Evolutionary conservation across 2,113 vertebrate genomes (phyloP), one percentile per base, ranked within the genome.

Genomic region (Oriolus oriolus): DNA sequence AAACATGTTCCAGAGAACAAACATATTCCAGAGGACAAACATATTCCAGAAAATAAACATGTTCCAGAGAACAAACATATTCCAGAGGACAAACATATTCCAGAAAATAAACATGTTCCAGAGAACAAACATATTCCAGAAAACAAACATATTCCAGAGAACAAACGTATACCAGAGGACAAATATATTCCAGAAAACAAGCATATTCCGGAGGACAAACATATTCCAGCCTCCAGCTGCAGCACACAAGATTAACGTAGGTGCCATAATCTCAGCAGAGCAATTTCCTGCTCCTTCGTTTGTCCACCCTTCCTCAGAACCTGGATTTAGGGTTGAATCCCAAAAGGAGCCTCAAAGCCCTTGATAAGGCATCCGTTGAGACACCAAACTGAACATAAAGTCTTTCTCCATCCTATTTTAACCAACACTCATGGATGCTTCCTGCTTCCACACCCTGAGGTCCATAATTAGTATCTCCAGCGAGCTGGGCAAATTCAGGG

Each of bases 391-490:
- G 71, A 83, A 31, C 14, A 6, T 1, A 3, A 41, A 6, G 5
- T 20, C 8, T 63, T 65, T 81, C 63, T 84, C 35, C 30, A 42
- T 7, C 20, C 11, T 4, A 2, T 42, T 83, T 39, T 35, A 47
- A 35, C 16, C 27, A 44, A 4, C 8, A 26, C 26, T 6, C 35
- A 24, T 4, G 0, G 2, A 13, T 6, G 5, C 8, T 42, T 69
- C n/a, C 42, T 65, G n/a, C 47, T 87, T n/a, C 42, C 33, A 24
- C 28, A 3, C 10, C 45, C 13, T 16, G 12, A 47, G 30, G 2
- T 35, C 33, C 39, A 12, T 3, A 8, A 6, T 18, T 44, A 6
- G 3, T 9, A n/a, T 15, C 28, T 70, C 45, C 78, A 78, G 4
- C 3, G 9, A 13, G 2, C 18, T 8, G 6, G 39, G 26, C n/a